Evolutionary conservation across 53 echinoderm and acorn worm species (phyloP).

Genomic region (Luidia sarsii): DNA sequence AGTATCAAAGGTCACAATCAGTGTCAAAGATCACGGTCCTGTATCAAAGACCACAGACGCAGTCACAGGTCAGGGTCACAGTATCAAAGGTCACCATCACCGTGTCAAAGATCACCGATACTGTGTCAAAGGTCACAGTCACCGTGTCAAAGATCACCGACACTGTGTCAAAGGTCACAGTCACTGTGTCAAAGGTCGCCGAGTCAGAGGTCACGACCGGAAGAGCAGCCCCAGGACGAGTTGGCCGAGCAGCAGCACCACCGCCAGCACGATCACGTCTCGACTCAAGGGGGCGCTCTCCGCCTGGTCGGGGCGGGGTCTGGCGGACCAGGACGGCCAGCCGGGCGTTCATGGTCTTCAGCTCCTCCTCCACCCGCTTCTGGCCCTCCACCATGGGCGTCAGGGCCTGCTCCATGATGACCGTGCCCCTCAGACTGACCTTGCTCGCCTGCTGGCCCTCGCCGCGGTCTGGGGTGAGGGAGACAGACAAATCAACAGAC

Average conservation of each 20-base stretch:
- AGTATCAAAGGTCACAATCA: no score
- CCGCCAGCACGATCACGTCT: constrained; percentile 35
- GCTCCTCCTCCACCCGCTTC: constrained; percentile 70
- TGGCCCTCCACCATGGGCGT: constrained; percentile 76
- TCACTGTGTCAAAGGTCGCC: background rate
- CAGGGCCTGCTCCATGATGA: constrained; percentile 45
- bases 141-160: background rate
- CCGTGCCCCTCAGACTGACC: background rate
- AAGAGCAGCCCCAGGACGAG: constrained; percentile 44
- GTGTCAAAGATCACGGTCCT: background rate
- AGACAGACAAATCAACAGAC: no score
- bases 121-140: background rate
- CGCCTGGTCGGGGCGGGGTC: constrained; percentile 48
- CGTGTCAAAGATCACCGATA: background rate
- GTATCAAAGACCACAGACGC: background rate
- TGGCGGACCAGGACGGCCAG: constrained; percentile 74
- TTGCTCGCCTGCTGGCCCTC: background rate
- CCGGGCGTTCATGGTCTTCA: constrained; percentile 75
- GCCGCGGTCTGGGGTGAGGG: no score
- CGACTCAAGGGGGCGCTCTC: constrained; percentile 33
- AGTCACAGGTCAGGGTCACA: background rate
- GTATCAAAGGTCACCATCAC: background rate
- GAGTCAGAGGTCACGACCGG: constrained; percentile 31
- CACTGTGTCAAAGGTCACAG: no score
- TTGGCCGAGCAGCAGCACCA: constrained; percentile 43